Evolutionary conservation across 2,888 invertebrate species (phyloP), one percentile per base, ranked within the genome.

Genomic region (Macrophya alboannulata): DNA sequence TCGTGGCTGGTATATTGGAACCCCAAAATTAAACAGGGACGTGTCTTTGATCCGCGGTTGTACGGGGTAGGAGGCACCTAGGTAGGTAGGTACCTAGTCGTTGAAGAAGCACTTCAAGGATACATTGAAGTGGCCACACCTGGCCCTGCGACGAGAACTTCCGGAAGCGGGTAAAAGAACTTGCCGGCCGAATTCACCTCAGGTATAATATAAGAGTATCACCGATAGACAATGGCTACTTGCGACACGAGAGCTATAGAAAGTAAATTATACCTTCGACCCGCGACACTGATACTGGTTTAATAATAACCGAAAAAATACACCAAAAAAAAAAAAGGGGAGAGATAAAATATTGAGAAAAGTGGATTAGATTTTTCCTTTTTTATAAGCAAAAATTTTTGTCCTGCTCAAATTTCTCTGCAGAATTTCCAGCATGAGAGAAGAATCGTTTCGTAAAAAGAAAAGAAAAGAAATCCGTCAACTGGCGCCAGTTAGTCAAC

Each of bases 401-500:
- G 1, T 31, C 31, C 3, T 31, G 31, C 31, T 31, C 31, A 31
- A 31, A 31, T 31, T 31, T 31, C 3, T 31, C 31, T 31, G 31
- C 31, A 31, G 1, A 31, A 31, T 31, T 31, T 31, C 31, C 3
- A 31, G 31, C 31, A 31, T 1, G 3, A 31, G 31, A 31, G 31
- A 31, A 31, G 31, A 21, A 74, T 8, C 25, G 72, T 45, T 21
- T 74, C 5, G 21, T 74, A 45, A 43, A 45, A 43, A 37, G 25
- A 21, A 45, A 43, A 37, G 25, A 21, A 68, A 68, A 43, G 72
- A 74, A 45, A 74, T 74, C n/a, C 72, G 72, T 74, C 72, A 74
- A 74, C 72, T 74, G 77, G 77, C 77, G 55, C 77, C 77, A 37
- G 77, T 77, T 55, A 77, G 55, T 51, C 31, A 77, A 12, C 68